These are phyloP conservation scores for Cantharis rufa DNA, from an alignment of 2,888 invertebrate genomes.

Conservation along the genomic window DNA sequence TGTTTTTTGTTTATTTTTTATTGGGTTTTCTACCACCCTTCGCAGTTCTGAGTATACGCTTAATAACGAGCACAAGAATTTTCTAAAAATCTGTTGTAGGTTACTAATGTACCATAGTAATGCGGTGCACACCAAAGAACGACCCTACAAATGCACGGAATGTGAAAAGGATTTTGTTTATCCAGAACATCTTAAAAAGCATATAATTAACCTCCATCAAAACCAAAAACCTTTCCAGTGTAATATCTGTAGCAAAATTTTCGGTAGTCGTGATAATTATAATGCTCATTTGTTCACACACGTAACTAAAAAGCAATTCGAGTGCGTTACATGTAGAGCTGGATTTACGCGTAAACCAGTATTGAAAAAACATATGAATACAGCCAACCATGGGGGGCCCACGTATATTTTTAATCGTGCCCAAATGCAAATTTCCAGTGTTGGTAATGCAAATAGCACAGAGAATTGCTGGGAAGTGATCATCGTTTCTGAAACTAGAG, in stretches of 20 bases:
- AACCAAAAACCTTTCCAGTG: background rate
- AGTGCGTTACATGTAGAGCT: background rate
- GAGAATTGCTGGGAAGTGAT: background rate
- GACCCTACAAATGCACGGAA: background rate
- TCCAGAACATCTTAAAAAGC: background rate
- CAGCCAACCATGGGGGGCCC: fast-evolving
- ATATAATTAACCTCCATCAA: background rate
- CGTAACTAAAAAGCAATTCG: background rate
- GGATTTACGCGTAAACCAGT: background rate
- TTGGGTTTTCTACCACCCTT: too few relatives aligned
- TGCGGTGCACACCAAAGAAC: background rate
- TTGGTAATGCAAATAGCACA: too few relatives aligned
- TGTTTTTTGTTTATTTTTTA: too few relatives aligned
- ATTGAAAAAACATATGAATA: background rate
- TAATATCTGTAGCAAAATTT: background rate
- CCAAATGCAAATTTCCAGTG: background rate
- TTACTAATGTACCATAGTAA: background rate
- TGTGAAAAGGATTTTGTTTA: background rate
- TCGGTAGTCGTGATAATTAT: background rate
- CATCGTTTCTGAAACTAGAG: background rate
- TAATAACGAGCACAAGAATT: too few relatives aligned
- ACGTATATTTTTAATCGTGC: background rate
- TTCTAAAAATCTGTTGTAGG: background rate
- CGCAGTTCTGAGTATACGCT: too few relatives aligned
- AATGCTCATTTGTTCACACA: background rate